Base-by-base conservation (phyloP, 1,140 invertebrate genomes). In the Drosophila leontia region DNA sequence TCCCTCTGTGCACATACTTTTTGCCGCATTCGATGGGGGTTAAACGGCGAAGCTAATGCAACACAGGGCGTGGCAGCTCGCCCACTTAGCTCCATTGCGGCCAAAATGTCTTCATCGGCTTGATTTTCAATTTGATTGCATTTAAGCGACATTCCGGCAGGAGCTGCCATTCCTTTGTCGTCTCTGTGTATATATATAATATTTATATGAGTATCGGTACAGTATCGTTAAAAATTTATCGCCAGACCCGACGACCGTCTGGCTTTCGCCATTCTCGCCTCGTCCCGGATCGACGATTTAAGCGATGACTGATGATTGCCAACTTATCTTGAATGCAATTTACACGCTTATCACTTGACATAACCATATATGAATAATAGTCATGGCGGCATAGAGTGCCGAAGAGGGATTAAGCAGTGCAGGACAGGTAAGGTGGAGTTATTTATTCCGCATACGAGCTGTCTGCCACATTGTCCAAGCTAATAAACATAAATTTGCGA, bases 41-140 rank as follows among this genome's bases (percentile, higher is more conserved):
- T 51, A 44, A 78, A 57, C 29, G 48, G 53, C 51, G 63, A 47
- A 62, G 80, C 84, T 74, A 88, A 76, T 80, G 84, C 84, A 83
- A 76, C 71, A 76, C 59, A 67, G 79, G 82, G 82, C 57, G 82
- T 75, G 51, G 51, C 32, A n/a, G 58, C 45, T 71, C 61, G 53
- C 56, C 60, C 70, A 59, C 58, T 79, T 65, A 74, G 77, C 51
- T 80, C 78, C 57, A 78, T 67, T 71, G 75, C 55, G 82, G 77
- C 63, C 58, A 83, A 83, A 88, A 87, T 87, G 84, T 88, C 83
- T 83, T 88, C 64, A 85, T 82, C 64, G 78, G 74, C 75, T 90
- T 84, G 85, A 84, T 88, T 90, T 88, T 88, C 85, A 90, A 90
- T 88, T 90, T 67, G 78, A 81, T 79, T 90, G 80, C 85, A 88